Conservation (phyloP, 2,113 vertebrate species). For the Talpa occidentalis region DNA sequence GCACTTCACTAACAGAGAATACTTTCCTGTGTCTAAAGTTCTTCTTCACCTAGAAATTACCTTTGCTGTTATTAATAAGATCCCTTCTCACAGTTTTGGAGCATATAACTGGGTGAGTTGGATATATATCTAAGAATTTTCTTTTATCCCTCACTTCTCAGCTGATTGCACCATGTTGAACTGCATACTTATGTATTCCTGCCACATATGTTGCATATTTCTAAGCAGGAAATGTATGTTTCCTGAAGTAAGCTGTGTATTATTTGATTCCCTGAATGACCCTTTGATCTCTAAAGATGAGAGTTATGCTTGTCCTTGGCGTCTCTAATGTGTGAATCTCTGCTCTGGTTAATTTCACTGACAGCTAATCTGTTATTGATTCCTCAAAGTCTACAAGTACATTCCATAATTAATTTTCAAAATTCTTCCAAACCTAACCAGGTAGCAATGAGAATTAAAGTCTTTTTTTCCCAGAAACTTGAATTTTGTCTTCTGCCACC, state of each 20-base stretch:
- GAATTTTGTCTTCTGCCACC: slow-evolving; percentile 51
- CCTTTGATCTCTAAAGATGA: neutral
- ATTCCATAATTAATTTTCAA: slow-evolving; percentile 51
- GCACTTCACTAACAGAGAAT: slow-evolving; percentile 79
- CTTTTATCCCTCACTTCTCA: slow-evolving; percentile 80
- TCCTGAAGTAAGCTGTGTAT: slow-evolving; percentile 54
- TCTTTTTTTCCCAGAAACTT: neutral
- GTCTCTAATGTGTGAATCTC: slow-evolving; percentile 51
- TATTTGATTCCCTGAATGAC: slow-evolving; percentile 50
- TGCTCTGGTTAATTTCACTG: slow-evolving; percentile 50
- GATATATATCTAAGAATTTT: slow-evolving; percentile 69
- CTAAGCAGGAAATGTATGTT: slow-evolving; percentile 80
- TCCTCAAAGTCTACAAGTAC: neutral
- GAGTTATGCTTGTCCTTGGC: neutral
- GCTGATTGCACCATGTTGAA: slow-evolving; percentile 79
- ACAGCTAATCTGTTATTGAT: slow-evolving; percentile 25
- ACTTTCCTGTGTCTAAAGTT: slow-evolving; percentile 79
- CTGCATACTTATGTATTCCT: slow-evolving; percentile 75
- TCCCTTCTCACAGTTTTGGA: slow-evolving; percentile 80
- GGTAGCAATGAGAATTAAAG: slow-evolving; percentile 47
- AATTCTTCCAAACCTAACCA: slow-evolving; percentile 48
- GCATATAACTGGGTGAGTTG: slow-evolving; percentile 81
- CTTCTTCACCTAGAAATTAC: slow-evolving; percentile 80
- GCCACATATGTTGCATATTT: slow-evolving; percentile 80
- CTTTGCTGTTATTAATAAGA: slow-evolving; percentile 82